Evolutionary conservation across 2,888 invertebrate genomes (phyloP), one percentile per base, ranked within the genome.

Genomic region (Arctia plantaginis): DNA sequence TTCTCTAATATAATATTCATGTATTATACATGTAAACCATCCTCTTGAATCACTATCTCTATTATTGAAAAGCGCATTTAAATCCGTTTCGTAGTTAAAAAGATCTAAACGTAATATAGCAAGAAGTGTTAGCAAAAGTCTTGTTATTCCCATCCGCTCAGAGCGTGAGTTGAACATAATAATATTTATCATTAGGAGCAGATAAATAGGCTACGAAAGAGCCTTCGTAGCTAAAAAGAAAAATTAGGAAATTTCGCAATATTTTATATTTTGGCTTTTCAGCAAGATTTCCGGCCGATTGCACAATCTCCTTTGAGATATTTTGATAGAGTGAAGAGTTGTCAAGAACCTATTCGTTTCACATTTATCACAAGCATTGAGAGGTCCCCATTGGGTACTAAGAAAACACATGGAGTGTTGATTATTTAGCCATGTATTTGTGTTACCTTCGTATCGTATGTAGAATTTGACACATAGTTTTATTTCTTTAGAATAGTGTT

Each of bases 271-370:
- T 73, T 65, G 75, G 67, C 74, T 77, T 81, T 78, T 79, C 72
- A 75, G 77, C 71, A 80, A 79, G 79, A 79, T 82, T 83, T 81
- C 76, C 80, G 77, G 80, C 51, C 74, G 80, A 85, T 78, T 79
- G 84, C 81, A 74, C 82, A 85, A 83, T 81, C 79, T 89, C 82
- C 80, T 79, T 75, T 66, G 80, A 82, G 84, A 84, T 87, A 82
- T 85, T 86, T 85, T 88, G 88, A 89, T 86, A 84, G 85, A 88
- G 82, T 82, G 86, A 84, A 82, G 85, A 82, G 80, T 82, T 84
- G 87, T 86, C 85, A 85, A 87, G 86, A 84, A 86, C 84, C 85
- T 82, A 85, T 88, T 89, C 85, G 85, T 82, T 86, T 84, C 88
- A 83, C 88, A 89, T 89, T 88, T 86, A 90, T 90, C 88, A 86